These are phyloP conservation scores for Drosophila mauritiana DNA, from an alignment of 1,140 invertebrate genomes.

Conservation along the genomic window DNA sequence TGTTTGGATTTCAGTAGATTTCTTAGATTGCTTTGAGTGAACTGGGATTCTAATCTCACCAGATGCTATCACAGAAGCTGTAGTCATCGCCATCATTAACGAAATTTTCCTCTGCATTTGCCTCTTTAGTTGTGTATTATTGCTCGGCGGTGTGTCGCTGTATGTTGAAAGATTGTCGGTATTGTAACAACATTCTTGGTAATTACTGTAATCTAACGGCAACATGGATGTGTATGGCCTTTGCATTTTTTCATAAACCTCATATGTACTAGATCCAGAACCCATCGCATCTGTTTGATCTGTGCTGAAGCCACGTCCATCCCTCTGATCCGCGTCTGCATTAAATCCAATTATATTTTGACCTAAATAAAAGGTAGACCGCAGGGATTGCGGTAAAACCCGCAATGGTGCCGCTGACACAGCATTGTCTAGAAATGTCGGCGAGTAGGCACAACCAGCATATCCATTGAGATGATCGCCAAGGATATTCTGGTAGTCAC, in stretches of 20 bases:
- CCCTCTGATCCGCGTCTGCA: conserved; percentile 3
- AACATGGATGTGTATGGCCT: conserved; percentile 72
- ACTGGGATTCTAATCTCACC: conserved; percentile 74
- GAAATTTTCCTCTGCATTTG: conserved; percentile 76
- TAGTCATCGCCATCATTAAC: conserved; percentile 82
- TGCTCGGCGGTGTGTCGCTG: conserved; percentile 62
- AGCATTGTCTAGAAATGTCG: conserved; percentile 48
- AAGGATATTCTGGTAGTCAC: conserved; percentile 37
- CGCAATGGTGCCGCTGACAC: conserved; percentile 83
- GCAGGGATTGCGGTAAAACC: conserved; percentile 33
- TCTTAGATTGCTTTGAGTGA: conserved; percentile 36
- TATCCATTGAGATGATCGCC: conserved; percentile 47
- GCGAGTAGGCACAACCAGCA: conserved; percentile 82
- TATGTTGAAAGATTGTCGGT: conserved; percentile 67
- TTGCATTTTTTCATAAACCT: conserved; percentile 36
- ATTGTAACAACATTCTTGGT: conserved; percentile 86
- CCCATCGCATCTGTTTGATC: neutral
- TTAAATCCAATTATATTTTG: conserved; percentile 50
- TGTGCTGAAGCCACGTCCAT: neutral
- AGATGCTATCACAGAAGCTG: conserved; percentile 81
- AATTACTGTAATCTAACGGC: conserved; percentile 87
- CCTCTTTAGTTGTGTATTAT: conserved; percentile 59
- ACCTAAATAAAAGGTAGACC: conserved; percentile 14
- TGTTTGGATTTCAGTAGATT: conserved; percentile 20
- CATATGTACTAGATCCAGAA: conserved; percentile 32